These are phyloP conservation scores for Aspidiotus destructor DNA, from an alignment of 2,888 invertebrate species.

Conservation along the genomic window DNA sequence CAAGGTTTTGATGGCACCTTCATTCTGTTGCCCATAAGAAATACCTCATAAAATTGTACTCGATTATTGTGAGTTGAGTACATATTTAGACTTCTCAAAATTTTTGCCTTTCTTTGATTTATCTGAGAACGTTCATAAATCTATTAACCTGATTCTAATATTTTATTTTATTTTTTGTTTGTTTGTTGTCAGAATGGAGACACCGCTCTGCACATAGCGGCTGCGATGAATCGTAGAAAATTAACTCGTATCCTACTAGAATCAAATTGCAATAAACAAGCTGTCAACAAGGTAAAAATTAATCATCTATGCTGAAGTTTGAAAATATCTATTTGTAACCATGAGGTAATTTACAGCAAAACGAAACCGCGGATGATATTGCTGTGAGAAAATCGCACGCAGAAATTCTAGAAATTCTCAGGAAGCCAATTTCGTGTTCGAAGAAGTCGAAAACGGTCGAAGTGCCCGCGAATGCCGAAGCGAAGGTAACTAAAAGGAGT, in stretches of 20 bases:
- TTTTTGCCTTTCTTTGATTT: no score
- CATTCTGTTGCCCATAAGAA: no score
- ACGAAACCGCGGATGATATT: constrained; percentile 81
- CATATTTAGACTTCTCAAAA: no score
- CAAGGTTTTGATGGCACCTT: no score
- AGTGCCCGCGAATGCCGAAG: neutral
- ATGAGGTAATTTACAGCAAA: constrained; percentile 48
- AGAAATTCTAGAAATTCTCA: constrained; percentile 70
- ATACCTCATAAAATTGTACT: no score
- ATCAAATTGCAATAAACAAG: constrained; percentile 62
- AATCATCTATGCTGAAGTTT: neutral
- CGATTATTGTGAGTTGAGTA: no score
- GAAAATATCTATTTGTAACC: neutral
- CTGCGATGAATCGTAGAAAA: constrained; percentile 87
- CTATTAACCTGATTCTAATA: no score
- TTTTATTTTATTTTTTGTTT: no score
- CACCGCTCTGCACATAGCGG: constrained; percentile 84
- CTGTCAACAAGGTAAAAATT: constrained; percentile 57
- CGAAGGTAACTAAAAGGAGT: neutral
- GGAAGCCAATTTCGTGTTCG: neutral
- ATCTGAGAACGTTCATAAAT: no score
- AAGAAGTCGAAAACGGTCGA: constrained; percentile 12
- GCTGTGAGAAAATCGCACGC: constrained; percentile 73
- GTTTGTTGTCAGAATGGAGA: constrained; percentile 63
- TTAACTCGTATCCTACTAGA: constrained; percentile 81